Base-by-base conservation (phyloP, 1,140 invertebrate species). In the Chrysopa pallens region DNA sequence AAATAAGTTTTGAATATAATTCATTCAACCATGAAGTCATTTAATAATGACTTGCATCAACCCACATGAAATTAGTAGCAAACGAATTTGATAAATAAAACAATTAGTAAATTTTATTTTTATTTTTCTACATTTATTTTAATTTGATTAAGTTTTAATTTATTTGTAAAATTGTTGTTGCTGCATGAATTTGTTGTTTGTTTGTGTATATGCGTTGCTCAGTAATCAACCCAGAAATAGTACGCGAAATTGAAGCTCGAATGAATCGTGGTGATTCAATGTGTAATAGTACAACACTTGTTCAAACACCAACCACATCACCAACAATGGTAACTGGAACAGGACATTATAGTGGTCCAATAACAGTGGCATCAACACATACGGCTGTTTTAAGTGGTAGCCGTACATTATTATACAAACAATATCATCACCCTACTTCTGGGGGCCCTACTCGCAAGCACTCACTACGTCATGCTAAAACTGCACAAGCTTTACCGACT, bases 141-240 rank as follows among this genome's bases (percentile, higher is more conserved):
- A 53, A 50, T 53, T 55, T 49, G 17, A 23, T 23, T n/a, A 23
- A 23, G 11, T 44, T 52, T 51, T 53, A 56, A 45, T 47, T 53
- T 52, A 47, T 51, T 55, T 56, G 43, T 49, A 43, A 36, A 23
- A 40, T 38, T 38, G 44, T 36, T 65, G 57, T 62, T 66, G 63
- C 65, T 67, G 63, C 63, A 68, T 67, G 63, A 61, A 60, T 67
- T 68, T 68, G 53, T 66, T 64, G 46, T 45, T 53, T 23, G 17
- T 23, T 23, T 23, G 17, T 23, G 17, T 23, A 23, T 23, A 23
- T 23, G 2, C 17, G 17, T 46, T 49, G 47, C 43, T 50, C 66
- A 86, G 84, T 84, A 55, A 84, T 87, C 66, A 84, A 80, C 60
- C 81, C 81, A 47, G 83, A 89, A 61, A 66, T 88, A 58, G 76